Base-by-base conservation (phyloP, 2,113 vertebrate species). In the Heliornis fulica region DNA sequence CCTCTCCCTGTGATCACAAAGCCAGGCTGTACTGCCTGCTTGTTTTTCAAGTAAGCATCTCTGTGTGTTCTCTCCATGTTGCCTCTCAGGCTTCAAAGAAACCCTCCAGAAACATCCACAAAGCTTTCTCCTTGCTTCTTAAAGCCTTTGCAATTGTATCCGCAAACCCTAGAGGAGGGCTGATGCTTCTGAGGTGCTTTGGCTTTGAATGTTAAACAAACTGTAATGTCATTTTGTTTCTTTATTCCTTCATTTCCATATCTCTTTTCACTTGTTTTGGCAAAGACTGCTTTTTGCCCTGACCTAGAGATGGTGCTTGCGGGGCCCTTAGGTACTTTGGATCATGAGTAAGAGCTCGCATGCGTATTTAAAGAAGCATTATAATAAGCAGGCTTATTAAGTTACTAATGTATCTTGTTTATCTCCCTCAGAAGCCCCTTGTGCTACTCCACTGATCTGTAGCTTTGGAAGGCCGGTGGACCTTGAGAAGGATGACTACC, bases 401-500 rank as follows among this genome's bases (percentile, higher is more conserved):
- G 43, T 94, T 64, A 41, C 32, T 94, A 59, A 77, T 41, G 40
- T 70, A 9, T 92, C 63, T 95, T 6, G 70, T 97, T 50, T 98
- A 15, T 91, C 53, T 92, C 92, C 93, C 90, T n/a, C 98, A 99
- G 99, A 99, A 96, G 98, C 97, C 28, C 98, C 98, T 31, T 99
- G 99, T 94, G 99, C 99, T 79, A 99, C 99, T 6, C 99, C 99
- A 9, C 97, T 99, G 48, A 98, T 99, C 94, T 99, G 99, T 98
- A 99, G 99, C 97, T 95, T 99, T 40, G 98, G 97, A 78, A 98
- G 99, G 40, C 94, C 98, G 0, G 98, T 99, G 54, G 98, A 99
- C 97, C 98, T 99, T 93, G 99, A 99, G 92, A 99, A 99, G 96
- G 99, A 99, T 41, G 99, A 99, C 98, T 99, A 99, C 96, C 99